phyloP scores from a whole-genome alignment of 2,888 invertebrate species.

The Crioceris asparagi region DNA sequence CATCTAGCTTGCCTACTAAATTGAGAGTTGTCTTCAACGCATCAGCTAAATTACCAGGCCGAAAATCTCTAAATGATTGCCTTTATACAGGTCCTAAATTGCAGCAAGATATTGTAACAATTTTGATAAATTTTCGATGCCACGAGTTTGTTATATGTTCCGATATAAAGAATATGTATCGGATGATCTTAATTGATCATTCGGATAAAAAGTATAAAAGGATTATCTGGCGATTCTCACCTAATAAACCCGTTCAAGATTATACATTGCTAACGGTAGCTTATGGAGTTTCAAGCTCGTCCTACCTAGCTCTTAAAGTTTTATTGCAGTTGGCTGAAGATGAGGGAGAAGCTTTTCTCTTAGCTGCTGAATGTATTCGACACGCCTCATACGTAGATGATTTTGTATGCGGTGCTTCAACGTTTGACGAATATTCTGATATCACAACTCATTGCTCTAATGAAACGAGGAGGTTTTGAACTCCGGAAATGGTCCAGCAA shows the following conservation, averaged over 20 bases:
- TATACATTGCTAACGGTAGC: background rate
- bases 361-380: too few relatives aligned
- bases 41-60: background rate
- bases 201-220: conserved; percentile 2
- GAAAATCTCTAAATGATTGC: conserved; percentile 7
- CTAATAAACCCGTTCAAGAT: background rate
- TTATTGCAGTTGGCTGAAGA: background rate
- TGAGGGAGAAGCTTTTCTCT: background rate
- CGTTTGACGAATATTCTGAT: too few relatives aligned
- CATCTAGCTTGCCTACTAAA: conserved; percentile 6
- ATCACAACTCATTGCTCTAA: too few relatives aligned
- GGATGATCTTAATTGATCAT: conserved; percentile 5
- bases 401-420: too few relatives aligned
- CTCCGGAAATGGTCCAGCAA: too few relatives aligned
- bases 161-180: conserved; percentile 12
- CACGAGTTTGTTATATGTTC: conserved; percentile 8
- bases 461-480: too few relatives aligned
- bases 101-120: conserved; percentile 8
- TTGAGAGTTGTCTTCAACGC: conserved; percentile 10
- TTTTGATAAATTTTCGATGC: conserved; percentile 6
- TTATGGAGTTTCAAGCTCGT: background rate
- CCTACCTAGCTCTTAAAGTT: background rate
- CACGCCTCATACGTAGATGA: too few relatives aligned
- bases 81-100: conserved; percentile 7
- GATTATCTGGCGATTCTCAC: conserved; percentile 9